A percentile compares a stretch with the other conserved stretches of the same genome.
Conservation (phyloP, 2,888 invertebrate species). For the Sesamia inferens region DNA sequence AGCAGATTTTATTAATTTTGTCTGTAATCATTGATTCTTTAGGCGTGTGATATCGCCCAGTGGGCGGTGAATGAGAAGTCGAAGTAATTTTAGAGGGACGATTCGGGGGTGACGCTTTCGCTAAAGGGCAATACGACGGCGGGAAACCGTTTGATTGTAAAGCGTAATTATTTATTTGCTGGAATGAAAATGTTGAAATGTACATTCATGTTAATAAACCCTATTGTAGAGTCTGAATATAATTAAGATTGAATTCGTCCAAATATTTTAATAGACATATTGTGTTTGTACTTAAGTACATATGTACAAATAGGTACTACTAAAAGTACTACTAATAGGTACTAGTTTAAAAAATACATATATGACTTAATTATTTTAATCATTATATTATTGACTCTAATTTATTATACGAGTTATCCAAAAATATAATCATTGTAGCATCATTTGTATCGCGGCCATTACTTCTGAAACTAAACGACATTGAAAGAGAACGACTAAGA, state of each 20-base stretch:
- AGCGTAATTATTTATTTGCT: constrained; percentile 20
- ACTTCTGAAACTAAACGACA: constrained; percentile 42
- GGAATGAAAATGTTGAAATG: constrained; percentile 2
- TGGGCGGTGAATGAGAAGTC: constrained; percentile 32
- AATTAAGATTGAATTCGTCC: not conserved
- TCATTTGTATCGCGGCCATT: constrained; percentile 40
- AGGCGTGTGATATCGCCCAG: constrained; percentile 18
- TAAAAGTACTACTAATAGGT: too few species aligned
- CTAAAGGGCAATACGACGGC: constrained; percentile 51
- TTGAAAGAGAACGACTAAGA: constrained; percentile 46
- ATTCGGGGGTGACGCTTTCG: constrained; percentile 27
- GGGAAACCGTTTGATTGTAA: constrained; percentile 27
- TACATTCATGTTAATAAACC: not conserved
- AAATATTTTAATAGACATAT: constrained; percentile 1
- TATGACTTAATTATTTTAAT: constrained; percentile 22
- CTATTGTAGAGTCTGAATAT: not conserved
- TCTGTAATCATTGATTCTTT: constrained; percentile 24
- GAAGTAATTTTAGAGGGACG: constrained; percentile 20
- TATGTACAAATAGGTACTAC: not conserved
- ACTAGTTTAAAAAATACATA: too few species aligned
- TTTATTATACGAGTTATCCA: constrained; percentile 25
- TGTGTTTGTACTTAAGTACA: not conserved
- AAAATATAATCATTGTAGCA: constrained; percentile 40
- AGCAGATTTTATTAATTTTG: constrained; percentile 19
- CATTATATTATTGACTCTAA: constrained; percentile 6